Conservation (phyloP, 2,797 vertebrate genomes). For the Mormyrus proboscirostris region DNA sequence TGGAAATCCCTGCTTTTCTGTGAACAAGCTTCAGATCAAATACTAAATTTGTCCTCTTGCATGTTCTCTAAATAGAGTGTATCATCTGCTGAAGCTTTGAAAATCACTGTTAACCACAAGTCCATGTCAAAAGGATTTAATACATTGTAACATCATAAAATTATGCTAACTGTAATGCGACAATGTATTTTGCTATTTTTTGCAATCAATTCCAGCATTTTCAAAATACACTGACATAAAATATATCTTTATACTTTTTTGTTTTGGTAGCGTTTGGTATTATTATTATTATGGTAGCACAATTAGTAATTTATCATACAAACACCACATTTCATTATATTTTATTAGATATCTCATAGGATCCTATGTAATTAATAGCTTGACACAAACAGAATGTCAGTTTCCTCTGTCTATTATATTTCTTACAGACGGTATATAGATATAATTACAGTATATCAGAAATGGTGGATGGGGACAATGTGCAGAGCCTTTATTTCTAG, state of each 20-base stretch:
- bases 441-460: neutral
- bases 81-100: neutral
- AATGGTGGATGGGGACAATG: neutral
- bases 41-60: neutral
- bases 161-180: neutral
- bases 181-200: constrained; percentile 16
- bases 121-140: neutral
- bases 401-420: neutral
- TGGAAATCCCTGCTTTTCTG: constrained; percentile 17
- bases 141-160: neutral
- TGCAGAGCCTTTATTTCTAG: neutral
- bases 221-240: neutral
- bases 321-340: neutral
- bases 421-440: neutral
- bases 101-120: neutral
- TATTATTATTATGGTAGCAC: too few species aligned
- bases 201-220: constrained; percentile 4
- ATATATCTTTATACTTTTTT: neutral
- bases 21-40: constrained; percentile 20
- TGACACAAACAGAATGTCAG: neutral
- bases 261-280: neutral
- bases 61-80: constrained; percentile 14
- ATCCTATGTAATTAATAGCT: neutral
- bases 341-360: neutral
- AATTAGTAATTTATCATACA: neutral